These are phyloP conservation scores for Machimus rusticus DNA, from an alignment of 2,888 invertebrate genomes.

Conservation along the genomic window DNA sequence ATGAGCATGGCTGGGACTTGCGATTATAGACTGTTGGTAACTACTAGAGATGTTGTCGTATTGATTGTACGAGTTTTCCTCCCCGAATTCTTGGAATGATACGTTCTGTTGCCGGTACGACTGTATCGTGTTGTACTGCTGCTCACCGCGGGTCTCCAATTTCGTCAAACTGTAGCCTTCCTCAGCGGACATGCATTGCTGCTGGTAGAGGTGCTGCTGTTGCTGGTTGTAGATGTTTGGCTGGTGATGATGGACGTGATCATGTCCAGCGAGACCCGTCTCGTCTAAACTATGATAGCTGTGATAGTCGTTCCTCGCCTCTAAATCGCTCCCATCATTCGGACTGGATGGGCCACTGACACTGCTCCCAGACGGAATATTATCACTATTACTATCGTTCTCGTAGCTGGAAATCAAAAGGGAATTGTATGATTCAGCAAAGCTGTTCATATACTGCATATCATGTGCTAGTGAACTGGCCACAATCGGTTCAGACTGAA, in stretches of 20 bases:
- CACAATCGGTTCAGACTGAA: constrained; percentile 12
- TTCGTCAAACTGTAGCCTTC: constrained; percentile 61
- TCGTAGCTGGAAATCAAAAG: constrained; percentile 53
- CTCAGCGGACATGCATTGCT: constrained; percentile 56
- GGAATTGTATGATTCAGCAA: constrained; percentile 61
- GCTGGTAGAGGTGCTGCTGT: constrained; percentile 59
- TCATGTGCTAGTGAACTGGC: constrained; percentile 32
- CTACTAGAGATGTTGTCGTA: constrained; percentile 43
- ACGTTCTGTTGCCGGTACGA: constrained; percentile 41
- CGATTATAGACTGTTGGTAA: constrained; percentile 36
- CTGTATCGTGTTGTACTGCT: constrained; percentile 43
- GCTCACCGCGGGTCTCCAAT: constrained; percentile 58
- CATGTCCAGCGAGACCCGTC: constrained; percentile 50
- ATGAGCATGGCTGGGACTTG: background rate
- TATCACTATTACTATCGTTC: constrained; percentile 40
- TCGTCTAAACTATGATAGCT: constrained; percentile 49
- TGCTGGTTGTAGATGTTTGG: constrained; percentile 53
- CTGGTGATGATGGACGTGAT: constrained; percentile 49
- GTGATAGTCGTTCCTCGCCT: constrained; percentile 36
- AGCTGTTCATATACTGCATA: constrained; percentile 52
- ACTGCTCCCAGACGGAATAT: constrained; percentile 39
- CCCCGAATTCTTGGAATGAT: constrained; percentile 45
- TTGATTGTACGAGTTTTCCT: constrained; percentile 39
- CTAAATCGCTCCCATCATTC: background rate
- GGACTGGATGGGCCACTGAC: constrained; percentile 35